Evolutionary conservation across 2,888 invertebrate species (phyloP), one percentile per base, ranked within the genome.

Genomic region (Himalopsyche anomala): DNA sequence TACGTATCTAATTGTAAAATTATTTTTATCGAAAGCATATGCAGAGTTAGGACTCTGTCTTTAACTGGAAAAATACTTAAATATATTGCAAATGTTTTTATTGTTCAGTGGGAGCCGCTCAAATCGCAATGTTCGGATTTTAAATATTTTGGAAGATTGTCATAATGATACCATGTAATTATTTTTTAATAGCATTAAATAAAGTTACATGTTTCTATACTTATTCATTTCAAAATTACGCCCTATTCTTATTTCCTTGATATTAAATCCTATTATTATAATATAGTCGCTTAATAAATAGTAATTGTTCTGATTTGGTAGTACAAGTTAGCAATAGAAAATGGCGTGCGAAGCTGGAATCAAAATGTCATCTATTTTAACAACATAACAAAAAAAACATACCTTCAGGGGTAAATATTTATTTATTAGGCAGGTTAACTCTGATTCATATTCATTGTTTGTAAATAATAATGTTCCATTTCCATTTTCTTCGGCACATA

Each of bases 1-100:
- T 95, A 94, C 89, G 90, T 97, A n/a, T 91, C 93, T 51, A 92
- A 95, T 89, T 95, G 95, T 86, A 95, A 95, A 90, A 96, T 99
- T 86, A 94, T 99, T 84, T 99, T 98, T 92, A 94, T 99, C 82
- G 99, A 99, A 92, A 99, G 99, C 90, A 96, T 98, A 90, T 99
- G 99, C 91, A 94, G 99, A 89, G 98, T 99, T 0, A 94, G 96
- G 89, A 96, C 96, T 15, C 93, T 99, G 74, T 99, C 99, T 1
- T 92, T 99, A 69, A 96, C 96, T 84, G 99, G 98, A 0, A 96
- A 95, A 91, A 96, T 99, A 89, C 92, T 99, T 83, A 95, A 96
- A 90, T 95, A 94, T 89, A 92, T 98, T 90, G 96, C 96, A 28
- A 98, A 99, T 92, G 92, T 96, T 89, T 94, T 99, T 91, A 92